A percentile compares a stretch with the other conserved stretches of the same genome.
phyloP scores from a whole-genome alignment of 1,140 invertebrate species.

The Macrobrachium rosenbergii region DNA sequence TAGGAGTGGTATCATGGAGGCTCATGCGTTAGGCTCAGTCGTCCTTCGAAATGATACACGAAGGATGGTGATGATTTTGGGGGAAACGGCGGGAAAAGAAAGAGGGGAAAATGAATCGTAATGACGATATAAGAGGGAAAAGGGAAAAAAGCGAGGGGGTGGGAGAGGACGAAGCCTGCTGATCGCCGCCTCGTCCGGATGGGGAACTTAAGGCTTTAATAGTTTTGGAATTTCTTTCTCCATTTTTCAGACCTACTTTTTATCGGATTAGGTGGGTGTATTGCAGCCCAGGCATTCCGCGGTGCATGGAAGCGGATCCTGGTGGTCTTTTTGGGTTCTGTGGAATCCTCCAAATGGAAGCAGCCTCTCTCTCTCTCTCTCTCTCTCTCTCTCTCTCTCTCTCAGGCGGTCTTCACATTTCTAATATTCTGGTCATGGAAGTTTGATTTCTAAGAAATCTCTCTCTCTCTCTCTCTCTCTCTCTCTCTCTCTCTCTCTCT shows the following conservation, averaged over 20 bases:
- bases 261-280: conserved; percentile 21
- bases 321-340: neutral
- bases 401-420: neutral
- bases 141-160: neutral
- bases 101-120: no score
- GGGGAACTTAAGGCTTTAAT: conserved; percentile 7
- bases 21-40: no score
- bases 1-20: neutral
- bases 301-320: conserved; percentile 5
- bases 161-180: neutral
- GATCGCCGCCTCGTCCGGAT: conserved; percentile 30
- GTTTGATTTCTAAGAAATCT: neutral
- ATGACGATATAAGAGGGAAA: no score
- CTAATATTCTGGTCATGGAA: neutral
- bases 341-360: no score
- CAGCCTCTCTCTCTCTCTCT: neutral
- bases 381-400: neutral
- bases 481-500: neutral
- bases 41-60: no score
- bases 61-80: no score
- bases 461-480: neutral
- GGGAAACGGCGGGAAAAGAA: no score
- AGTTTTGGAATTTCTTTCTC: conserved; percentile 53
- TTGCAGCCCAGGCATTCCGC: conserved; percentile 15
- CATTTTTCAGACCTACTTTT: conserved; percentile 44